A percentile compares a stretch with the other conserved stretches of the same genome.
Conservation (phyloP, 37 sponge, comb jelly and placozoan genomes). For the Oopsacas minuta region DNA sequence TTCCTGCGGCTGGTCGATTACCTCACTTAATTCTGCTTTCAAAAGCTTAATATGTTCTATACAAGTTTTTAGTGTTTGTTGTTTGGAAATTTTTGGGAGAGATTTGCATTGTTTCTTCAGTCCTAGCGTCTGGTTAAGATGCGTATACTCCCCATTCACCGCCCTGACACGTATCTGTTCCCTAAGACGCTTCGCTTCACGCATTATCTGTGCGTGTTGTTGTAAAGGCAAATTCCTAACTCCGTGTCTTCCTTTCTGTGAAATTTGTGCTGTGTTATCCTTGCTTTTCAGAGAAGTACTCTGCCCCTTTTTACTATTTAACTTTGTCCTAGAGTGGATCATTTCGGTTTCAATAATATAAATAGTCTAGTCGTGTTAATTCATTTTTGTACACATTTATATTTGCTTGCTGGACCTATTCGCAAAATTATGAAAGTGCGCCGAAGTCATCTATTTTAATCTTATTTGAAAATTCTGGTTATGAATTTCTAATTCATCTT, state of each 20-base stretch:
- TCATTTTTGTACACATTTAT: too few species aligned
- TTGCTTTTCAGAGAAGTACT: not conserved
- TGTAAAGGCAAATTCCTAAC: not conserved
- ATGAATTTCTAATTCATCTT: too few species aligned
- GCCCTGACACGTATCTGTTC: not conserved
- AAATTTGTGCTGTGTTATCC: not conserved
- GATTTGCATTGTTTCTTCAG: not conserved
- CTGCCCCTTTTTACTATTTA: not conserved
- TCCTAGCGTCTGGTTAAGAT: not conserved
- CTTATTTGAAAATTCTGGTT: too few species aligned
- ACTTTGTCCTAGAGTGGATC: not conserved
- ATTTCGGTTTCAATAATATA: not conserved
- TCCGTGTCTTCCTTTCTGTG: not conserved
- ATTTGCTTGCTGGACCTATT: too few species aligned
- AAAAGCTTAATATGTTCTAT: not conserved
- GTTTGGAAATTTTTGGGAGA: constrained; percentile 12
- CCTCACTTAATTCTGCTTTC: not conserved
- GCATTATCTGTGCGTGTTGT: not conserved
- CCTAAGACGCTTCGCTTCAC: not conserved
- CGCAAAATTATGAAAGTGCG: too few species aligned
- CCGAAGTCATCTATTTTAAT: too few species aligned
- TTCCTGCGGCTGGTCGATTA: not conserved
- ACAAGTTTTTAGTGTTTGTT: not conserved
- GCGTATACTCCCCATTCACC: not conserved
- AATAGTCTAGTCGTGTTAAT: too few species aligned